phyloP scores from a whole-genome alignment of 2,888 invertebrate species.

The Abscondita cerata region DNA sequence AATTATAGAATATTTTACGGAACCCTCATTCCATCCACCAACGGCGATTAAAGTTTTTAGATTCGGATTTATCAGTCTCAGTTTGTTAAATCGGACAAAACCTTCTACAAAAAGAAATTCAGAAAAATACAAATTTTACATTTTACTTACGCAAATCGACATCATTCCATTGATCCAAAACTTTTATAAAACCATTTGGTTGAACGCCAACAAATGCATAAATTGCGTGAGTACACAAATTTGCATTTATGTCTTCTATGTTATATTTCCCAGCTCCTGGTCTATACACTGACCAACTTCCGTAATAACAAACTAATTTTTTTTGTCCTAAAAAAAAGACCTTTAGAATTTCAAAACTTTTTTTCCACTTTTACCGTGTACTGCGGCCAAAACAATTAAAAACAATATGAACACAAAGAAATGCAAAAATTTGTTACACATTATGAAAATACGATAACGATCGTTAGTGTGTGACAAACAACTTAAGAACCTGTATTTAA shows the following conservation, averaged over 20 bases:
- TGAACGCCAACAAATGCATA: conserved; percentile 90
- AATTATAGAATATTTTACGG: conserved; percentile 85
- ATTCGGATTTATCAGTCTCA: conserved; percentile 73
- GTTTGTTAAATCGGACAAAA: conserved; percentile 78
- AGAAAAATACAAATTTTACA: no score
- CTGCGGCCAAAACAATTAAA: no score
- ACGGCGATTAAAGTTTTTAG: conserved; percentile 83
- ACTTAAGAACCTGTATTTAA: no score
- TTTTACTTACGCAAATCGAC: conserved; percentile 73
- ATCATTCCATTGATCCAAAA: conserved; percentile 81
- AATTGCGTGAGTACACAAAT: conserved; percentile 84
- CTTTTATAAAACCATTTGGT: conserved; percentile 76
- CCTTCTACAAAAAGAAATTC: conserved; percentile 64
- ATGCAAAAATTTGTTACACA: no score
- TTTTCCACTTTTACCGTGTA: no score
- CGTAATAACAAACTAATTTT: conserved; percentile 70
- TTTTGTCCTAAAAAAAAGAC: no score
- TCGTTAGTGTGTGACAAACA: no score
- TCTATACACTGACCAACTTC: conserved; percentile 87
- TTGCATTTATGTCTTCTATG: conserved; percentile 83
- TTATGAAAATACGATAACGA: no score
- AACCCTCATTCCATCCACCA: conserved; percentile 92
- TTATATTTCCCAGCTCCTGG: conserved; percentile 82
- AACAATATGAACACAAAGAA: no score
- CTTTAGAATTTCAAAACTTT: no score